These are phyloP conservation scores for Ostrea edulis DNA, from an alignment of 1,140 invertebrate genomes.

Conservation along the genomic window DNA sequence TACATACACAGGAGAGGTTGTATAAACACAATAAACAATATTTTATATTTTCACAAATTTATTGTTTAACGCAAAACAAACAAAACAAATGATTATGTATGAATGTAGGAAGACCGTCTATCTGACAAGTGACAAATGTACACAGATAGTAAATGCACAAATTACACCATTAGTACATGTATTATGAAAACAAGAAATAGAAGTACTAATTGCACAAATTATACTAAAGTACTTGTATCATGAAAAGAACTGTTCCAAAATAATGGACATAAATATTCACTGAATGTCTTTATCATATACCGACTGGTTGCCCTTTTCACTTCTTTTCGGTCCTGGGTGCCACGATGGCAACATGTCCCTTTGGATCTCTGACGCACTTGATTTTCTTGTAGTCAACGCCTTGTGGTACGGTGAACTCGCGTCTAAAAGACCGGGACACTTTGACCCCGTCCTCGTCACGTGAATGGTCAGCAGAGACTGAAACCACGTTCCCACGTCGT, in stretches of 20 bases:
- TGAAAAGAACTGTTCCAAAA: neutral
- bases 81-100: neutral
- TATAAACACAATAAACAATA: neutral
- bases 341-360: neutral
- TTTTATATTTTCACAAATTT: neutral
- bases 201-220: too few species aligned
- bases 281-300: neutral
- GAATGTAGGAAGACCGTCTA: neutral
- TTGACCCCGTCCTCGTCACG: conserved; percentile 1
- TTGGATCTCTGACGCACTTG: conserved; percentile 36
- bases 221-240: too few species aligned
- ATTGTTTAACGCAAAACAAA: neutral
- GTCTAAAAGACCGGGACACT: neutral
- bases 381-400: neutral
- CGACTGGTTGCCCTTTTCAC: neutral
- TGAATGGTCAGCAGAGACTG: neutral
- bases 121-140: neutral
- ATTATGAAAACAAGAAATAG: neutral
- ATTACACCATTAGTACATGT: neutral
- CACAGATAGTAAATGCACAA: neutral
- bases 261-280: neutral
- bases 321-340: conserved; percentile 10
- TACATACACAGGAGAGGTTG: too few species aligned
- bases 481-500: neutral
- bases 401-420: conserved; percentile 5